Evolutionary conservation across 1,140 invertebrate species (phyloP).

Genomic region (Panagrolaimus sp.): DNA sequence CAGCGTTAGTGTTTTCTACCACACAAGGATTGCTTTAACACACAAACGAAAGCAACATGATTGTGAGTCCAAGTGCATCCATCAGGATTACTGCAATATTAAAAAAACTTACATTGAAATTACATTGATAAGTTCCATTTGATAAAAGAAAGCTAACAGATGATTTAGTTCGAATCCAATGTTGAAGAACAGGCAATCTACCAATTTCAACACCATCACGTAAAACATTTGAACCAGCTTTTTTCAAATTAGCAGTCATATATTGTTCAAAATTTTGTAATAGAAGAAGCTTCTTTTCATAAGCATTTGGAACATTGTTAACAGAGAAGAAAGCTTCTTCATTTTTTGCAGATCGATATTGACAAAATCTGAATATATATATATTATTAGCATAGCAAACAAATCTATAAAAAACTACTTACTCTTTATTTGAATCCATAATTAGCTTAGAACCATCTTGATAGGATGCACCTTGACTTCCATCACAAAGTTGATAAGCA

Average conservation of each 20-base stretch:
- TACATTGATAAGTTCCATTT: constrained; percentile 94
- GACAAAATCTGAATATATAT: constrained; percentile 72
- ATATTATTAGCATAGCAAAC: background rate
- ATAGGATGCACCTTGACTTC: constrained; percentile 49
- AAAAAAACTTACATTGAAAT: constrained; percentile 65
- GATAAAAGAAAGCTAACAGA: constrained; percentile 96
- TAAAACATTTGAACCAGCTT: constrained; percentile 61
- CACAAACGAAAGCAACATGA: background rate
- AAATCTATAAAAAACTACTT: background rate
- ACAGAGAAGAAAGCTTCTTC: constrained; percentile 81
- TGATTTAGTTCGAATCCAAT: constrained; percentile 87
- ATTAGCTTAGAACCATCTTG: constrained; percentile 48
- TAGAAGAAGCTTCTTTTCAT: constrained; percentile 94
- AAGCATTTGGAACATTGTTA: constrained; percentile 69
- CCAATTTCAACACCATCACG: constrained; percentile 78
- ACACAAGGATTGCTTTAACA: too few relatives aligned
- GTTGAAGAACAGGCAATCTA: constrained; percentile 82
- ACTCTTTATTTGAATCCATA: constrained; percentile 40
- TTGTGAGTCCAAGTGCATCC: background rate
- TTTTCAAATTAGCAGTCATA: constrained; percentile 94
- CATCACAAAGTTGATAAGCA: constrained; percentile 50
- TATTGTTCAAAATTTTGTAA: constrained; percentile 92
- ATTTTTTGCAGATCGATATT: constrained; percentile 85
- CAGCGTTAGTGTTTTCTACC: too few relatives aligned
- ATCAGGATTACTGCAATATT: too few relatives aligned